Evolutionary conservation across 2,888 invertebrate genomes (phyloP), one percentile per base, ranked within the genome.

Genomic region (Eretmocerus hayati): DNA sequence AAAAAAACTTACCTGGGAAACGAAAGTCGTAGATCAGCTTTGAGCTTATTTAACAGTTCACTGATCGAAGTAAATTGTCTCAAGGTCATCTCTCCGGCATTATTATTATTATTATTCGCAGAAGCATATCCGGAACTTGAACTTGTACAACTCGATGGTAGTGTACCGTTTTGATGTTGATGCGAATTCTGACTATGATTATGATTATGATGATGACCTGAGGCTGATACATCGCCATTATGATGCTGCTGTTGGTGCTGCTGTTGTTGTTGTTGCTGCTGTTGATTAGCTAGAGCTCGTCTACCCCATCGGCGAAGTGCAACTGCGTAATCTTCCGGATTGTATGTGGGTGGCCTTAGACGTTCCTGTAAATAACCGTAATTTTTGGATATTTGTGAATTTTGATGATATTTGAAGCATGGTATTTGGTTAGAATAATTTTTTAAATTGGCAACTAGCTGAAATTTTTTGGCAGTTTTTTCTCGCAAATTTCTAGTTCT

Each of bases 31-130:
- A 94, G 78, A 70, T 94, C 94, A 5, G 89, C 84, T 57, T 88
- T 80, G 26, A 94, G 77, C 68, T 93, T 93, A 42, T 85, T 84
- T 45, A 94, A 77, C 20, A 93, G 77, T 71, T 93, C 92, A 37
- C 90, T 88, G 36, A 92, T 85, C 11, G 89, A 86, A 15, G 87
- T 84, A 65, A 91, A 91, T 71, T 91, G 90, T 20, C 89, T 77
- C 31, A 91, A 75, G 11, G 87, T 87, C 91, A 91, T 91, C 71
- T 91, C 90, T 52, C 82, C 83, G 22, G 83, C 84, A 23, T 46
- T 46, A n/a, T n/a, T n/a, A n/a, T n/a, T n/a, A n/a, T n/a, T n/a
- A 18, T 39, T 39, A 18, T 6, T 15, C 42, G 79, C 73, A 48
- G 74, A 75, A 26, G 79, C 77, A 50, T 71, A 71, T 42, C 71